Conservation (phyloP, 2,797 vertebrate species). For the Leucoraja ocellata region DNA sequence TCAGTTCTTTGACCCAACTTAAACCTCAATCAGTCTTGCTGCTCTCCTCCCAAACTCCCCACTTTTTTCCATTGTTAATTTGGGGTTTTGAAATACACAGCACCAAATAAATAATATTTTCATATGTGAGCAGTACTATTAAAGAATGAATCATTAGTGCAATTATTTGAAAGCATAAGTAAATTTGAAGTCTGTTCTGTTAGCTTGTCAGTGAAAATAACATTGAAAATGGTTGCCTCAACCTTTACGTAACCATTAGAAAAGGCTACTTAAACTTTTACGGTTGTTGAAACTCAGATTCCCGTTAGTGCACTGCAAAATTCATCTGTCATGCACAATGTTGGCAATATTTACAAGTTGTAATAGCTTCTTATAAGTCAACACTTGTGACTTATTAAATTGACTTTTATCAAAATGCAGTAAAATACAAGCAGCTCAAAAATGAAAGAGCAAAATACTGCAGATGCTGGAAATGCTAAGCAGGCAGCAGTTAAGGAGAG, state of each 20-base stretch:
- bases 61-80: neutral
- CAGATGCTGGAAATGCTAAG: too few species aligned
- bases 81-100: neutral
- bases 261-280: neutral
- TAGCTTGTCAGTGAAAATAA: too few species aligned
- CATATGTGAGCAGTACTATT: too few species aligned
- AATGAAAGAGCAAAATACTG: neutral
- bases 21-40: neutral
- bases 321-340: neutral
- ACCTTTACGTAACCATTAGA: neutral
- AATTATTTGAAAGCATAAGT: too few species aligned
- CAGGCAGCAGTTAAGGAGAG: too few species aligned
- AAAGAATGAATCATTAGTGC: too few species aligned
- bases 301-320: neutral
- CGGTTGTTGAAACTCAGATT: neutral
- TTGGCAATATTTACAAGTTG: neutral
- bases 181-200: too few species aligned
- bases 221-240: too few species aligned
- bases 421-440: neutral
- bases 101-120: too few species aligned
- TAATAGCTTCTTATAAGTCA: neutral
- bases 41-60: neutral
- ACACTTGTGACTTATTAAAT: neutral
- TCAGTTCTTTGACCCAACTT: neutral
- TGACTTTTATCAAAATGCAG: neutral